Evolutionary conservation across 2,888 invertebrate species (phyloP).

Genomic region (Cryptus viduatorius): DNA sequence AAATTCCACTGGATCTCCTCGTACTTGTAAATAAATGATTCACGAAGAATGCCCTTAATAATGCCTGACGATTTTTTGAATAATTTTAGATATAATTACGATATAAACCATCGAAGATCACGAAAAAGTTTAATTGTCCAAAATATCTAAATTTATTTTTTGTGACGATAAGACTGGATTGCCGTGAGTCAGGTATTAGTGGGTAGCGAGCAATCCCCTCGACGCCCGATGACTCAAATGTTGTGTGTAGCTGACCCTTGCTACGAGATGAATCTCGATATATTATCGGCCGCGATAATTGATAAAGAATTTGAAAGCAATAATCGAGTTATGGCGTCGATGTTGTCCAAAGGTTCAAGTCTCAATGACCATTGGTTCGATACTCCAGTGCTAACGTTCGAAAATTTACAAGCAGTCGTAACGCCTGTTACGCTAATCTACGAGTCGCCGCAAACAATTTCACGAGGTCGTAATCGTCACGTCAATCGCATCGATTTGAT

Average conservation of each 20-base stretch:
- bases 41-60: neutral
- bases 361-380: neutral
- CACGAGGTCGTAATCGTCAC: neutral
- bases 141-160: neutral
- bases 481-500: neutral
- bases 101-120: neutral
- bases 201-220: neutral
- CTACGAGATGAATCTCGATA: neutral
- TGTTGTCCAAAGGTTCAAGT: too few relatives aligned
- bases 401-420: neutral
- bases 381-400: neutral
- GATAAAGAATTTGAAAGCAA: neutral
- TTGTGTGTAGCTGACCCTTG: conserved; percentile 6
- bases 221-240: neutral
- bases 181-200: neutral
- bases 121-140: too few relatives aligned
- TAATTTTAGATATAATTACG: neutral
- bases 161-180: neutral
- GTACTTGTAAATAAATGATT: conserved; percentile 51
- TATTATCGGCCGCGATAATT: neutral
- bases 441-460: neutral
- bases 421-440: neutral
- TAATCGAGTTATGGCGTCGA: too few relatives aligned
- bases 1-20: conserved; percentile 22
- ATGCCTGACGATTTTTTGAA: conserved; percentile 15